These are phyloP conservation scores for Ostrea edulis DNA, from an alignment of 1,140 invertebrate species.

Conservation along the genomic window DNA sequence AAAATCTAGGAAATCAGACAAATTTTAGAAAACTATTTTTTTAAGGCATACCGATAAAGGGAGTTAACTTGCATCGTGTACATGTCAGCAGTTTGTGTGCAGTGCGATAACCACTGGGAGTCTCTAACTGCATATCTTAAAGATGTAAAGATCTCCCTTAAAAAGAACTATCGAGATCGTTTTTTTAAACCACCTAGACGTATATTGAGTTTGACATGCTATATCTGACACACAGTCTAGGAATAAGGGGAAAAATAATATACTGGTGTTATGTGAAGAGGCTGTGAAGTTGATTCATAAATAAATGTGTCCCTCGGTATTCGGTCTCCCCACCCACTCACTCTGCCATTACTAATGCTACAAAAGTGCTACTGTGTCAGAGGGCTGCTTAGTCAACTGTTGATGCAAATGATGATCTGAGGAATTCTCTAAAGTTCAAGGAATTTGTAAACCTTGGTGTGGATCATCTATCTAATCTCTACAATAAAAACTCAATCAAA, in stretches of 20 bases:
- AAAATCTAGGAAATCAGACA: not conserved
- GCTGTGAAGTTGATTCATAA: slow-evolving; percentile 8
- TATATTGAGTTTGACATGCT: slow-evolving; percentile 13
- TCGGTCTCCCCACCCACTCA: not conserved
- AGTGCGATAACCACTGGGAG: not conserved
- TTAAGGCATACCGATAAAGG: not conserved
- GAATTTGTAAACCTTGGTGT: not conserved
- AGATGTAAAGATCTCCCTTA: not conserved
- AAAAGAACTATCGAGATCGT: not conserved
- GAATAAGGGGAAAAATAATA: not conserved
- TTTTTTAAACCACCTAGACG: not conserved
- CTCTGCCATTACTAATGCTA: not conserved
- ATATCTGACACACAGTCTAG: slow-evolving; percentile 32
- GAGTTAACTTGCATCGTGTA: not conserved
- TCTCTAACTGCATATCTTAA: slow-evolving; percentile 13
- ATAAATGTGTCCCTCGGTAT: not conserved
- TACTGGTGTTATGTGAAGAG: not conserved
- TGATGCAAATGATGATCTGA: not conserved
- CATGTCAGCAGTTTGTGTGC: slow-evolving; percentile 28
- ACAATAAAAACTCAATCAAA: not conserved
- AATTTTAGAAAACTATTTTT: not conserved
- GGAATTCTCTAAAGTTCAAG: not conserved
- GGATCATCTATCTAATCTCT: slow-evolving; percentile 9
- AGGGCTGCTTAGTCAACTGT: not conserved
- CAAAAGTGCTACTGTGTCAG: not conserved